phyloP scores from a whole-genome alignment of 2,888 invertebrate species.

The Vannuccia rotundouncinata region DNA sequence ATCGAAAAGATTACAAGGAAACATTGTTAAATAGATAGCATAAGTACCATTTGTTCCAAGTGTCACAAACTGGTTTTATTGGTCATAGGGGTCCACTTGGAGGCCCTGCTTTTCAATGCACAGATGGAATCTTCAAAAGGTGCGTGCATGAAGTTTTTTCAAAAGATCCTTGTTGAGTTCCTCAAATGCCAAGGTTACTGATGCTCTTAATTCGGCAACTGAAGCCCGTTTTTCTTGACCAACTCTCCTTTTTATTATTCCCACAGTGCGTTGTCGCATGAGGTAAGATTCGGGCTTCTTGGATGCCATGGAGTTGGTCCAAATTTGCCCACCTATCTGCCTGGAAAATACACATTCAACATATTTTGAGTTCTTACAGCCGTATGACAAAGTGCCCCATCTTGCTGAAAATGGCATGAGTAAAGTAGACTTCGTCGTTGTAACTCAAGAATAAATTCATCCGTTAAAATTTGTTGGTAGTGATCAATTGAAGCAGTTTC shows the following conservation, averaged over 20 bases:
- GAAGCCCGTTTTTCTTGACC: slow-evolving; percentile 9
- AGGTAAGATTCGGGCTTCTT: not conserved
- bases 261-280: slow-evolving; percentile 22
- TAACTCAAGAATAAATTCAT: slow-evolving; percentile 21
- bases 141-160: too few relatives aligned
- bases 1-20: too few relatives aligned
- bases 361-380: slow-evolving; percentile 1
- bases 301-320: not conserved
- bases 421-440: slow-evolving; percentile 21
- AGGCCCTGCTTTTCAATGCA: too few relatives aligned
- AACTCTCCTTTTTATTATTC: slow-evolving; percentile 20
- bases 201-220: slow-evolving; percentile 15
- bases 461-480: slow-evolving; percentile 20
- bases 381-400: slow-evolving; percentile 16
- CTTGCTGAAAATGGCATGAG: slow-evolving; percentile 14
- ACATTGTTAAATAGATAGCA: too few relatives aligned
- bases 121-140: too few relatives aligned
- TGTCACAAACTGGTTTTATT: too few relatives aligned
- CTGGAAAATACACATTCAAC: not conserved
- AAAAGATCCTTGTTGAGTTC: too few relatives aligned
- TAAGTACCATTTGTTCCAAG: too few relatives aligned
- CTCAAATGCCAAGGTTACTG: not conserved
- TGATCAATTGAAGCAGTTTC: too few relatives aligned
- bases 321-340: slow-evolving; percentile 14
- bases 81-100: too few relatives aligned